These are phyloP conservation scores for Limnodromus scolopaceus DNA, from an alignment of 2,797 vertebrate species.

Conservation along the genomic window DNA sequence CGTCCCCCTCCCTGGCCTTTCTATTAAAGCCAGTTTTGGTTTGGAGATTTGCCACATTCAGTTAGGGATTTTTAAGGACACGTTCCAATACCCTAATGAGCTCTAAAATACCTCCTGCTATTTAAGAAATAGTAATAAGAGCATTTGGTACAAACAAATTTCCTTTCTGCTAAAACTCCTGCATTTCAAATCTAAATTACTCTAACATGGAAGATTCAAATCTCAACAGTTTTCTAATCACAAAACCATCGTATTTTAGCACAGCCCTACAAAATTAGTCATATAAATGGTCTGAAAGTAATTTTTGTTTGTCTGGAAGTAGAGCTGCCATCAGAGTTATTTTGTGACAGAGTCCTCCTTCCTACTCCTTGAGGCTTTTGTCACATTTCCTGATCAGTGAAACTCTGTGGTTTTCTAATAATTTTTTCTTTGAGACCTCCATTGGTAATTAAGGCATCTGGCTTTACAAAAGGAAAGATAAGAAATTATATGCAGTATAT, in stretches of 20 bases:
- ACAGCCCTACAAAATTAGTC: not conserved
- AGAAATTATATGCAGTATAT: not conserved
- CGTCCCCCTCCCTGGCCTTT: not conserved
- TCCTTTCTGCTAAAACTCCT: not conserved
- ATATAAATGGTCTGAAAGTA: not conserved
- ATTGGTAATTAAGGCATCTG: conserved; percentile 43
- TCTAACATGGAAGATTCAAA: not conserved
- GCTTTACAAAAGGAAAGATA: conserved; percentile 9
- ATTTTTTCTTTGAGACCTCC: not conserved
- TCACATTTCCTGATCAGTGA: not conserved
- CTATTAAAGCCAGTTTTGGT: not conserved
- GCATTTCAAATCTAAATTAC: not conserved
- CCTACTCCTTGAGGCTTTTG: not conserved
- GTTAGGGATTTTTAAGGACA: not conserved
- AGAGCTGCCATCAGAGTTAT: not conserved
- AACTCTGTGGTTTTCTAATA: not conserved
- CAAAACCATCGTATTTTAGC: not conserved
- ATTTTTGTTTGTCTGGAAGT: not conserved
- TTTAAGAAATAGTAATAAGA: not conserved
- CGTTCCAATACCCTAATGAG: not conserved
- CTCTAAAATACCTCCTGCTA: not conserved
- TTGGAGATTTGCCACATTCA: not conserved
- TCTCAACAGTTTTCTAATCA: not conserved
- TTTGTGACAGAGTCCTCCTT: not conserved
- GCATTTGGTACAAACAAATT: not conserved